A percentile compares a stretch with the other conserved stretches of the same genome.
Evolutionary conservation across 2,888 invertebrate species (phyloP).

Genomic region (Ptycholaimellus sp.): DNA sequence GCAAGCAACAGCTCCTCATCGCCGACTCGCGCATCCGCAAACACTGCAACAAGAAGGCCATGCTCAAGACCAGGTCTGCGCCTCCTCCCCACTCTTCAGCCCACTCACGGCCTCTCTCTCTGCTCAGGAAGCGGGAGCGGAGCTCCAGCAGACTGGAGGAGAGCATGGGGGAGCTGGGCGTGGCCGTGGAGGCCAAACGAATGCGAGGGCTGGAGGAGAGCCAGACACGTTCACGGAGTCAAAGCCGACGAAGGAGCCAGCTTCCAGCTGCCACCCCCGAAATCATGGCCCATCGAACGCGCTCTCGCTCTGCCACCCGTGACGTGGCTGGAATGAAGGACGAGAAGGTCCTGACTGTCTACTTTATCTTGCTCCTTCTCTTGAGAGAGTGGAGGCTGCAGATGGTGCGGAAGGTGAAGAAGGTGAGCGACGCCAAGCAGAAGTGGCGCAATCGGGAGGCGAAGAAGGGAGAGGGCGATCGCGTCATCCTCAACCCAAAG

Average conservation of each 20-base stretch:
- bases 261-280: no score
- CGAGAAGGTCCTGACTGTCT: no score
- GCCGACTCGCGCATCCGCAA: constrained; percentile 56
- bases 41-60: constrained; percentile 40
- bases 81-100: background rate
- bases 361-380: no score
- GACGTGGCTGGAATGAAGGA: no score
- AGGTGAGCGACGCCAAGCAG: constrained; percentile 12
- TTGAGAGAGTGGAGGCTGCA: no score
- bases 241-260: no score
- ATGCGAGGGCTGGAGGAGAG: constrained; percentile 7
- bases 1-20: constrained; percentile 51
- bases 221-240: no score
- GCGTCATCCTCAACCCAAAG: constrained; percentile 75
- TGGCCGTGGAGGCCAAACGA: constrained; percentile 46
- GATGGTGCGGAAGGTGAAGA: constrained; percentile 14
- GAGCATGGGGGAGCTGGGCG: constrained; percentile 66
- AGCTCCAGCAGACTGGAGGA: constrained; percentile 45
- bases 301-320: no score
- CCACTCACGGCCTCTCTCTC: constrained; percentile 1
- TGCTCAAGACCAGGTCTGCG: no score
- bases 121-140: constrained; percentile 35
- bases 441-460: constrained; percentile 47
- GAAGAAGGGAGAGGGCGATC: constrained; percentile 58
- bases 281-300: no score